Base-by-base conservation (phyloP, 2,888 invertebrate species). In the Disparrhopalites patrizii region DNA sequence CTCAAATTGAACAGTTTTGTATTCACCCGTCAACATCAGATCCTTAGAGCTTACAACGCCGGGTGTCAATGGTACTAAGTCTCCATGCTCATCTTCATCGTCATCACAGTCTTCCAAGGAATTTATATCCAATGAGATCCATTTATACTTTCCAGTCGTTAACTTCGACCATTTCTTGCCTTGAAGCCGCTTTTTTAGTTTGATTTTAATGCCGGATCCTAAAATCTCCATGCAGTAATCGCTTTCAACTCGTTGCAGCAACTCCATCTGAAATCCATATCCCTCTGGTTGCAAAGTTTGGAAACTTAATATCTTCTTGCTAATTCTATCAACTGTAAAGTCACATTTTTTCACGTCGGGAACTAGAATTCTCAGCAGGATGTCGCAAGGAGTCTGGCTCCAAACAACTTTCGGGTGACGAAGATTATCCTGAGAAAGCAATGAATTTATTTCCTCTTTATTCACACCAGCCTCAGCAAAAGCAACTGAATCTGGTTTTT, bases 181-280 rank as follows among this genome's bases (percentile, higher is more conserved):
- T 4, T 4, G 7, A 3, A 65, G 4, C 10, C 65, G 52, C 33
- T 70, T 70, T 5, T 36, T 54, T 5, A 70, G 18, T 25, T 52
- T 68, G 10, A 70, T 57, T 54, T 63, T 62, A n/a, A 58, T 30
- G 43, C 47, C 65, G n/a, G 61, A 56, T 4, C 70, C 70, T 43
- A 66, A 33, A 2, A 20, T 13, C 10, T 20, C 47, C 13, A 55
- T 40, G 25, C 28, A 10, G n/a, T 40, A 15, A 7, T 13, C 1
- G 3, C 18, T 20, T 8, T 67, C 54, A 33, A 70, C 52, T 50
- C 54, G 54, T 28, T 64, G 62, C 18, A 40, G 69, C 10, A 61
- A 43, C 1, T 40, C 40, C 5, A 70, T 36, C 5, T 67, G 56
- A 47, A 70, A 68, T 20, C 68, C 68, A 55, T 68, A 70, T 8